phyloP scores from a whole-genome alignment of 2,888 invertebrate species.

The Phragmatobia fuliginosa region DNA sequence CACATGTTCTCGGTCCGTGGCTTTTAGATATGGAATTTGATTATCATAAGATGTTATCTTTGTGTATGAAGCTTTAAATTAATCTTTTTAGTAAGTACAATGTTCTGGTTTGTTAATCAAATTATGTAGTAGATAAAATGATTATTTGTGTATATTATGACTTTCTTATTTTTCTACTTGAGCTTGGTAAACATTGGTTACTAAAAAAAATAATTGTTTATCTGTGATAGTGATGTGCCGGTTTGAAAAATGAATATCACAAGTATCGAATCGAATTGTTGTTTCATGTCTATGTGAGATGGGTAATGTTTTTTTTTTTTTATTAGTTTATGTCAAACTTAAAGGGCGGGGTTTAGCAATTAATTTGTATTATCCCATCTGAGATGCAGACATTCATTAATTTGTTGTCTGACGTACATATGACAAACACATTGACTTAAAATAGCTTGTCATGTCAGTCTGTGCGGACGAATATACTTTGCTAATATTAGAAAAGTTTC shows the following conservation, averaged over 20 bases:
- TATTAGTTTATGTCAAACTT: neutral
- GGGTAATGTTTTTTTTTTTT: too few species aligned
- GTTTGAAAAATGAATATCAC: too few species aligned
- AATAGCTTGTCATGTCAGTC: conserved; percentile 35
- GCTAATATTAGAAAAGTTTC: conserved; percentile 27
- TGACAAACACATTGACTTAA: conserved; percentile 41
- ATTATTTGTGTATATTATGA: conserved; percentile 15
- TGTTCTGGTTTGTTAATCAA: conserved; percentile 17
- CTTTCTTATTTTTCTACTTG: neutral
- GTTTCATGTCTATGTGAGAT: too few species aligned
- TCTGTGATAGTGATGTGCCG: neutral
- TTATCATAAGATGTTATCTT: conserved; percentile 39
- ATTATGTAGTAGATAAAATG: neutral
- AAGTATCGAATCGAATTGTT: too few species aligned
- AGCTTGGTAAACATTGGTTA: neutral
- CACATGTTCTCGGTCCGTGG: conserved; percentile 56
- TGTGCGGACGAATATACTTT: conserved; percentile 24
- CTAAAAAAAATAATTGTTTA: neutral
- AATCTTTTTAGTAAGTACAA: conserved; percentile 17
- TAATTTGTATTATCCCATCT: conserved; percentile 49
- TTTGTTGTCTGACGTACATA: conserved; percentile 39
- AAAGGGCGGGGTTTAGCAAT: too few species aligned
- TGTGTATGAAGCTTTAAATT: conserved; percentile 33
- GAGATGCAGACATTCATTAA: conserved; percentile 40
- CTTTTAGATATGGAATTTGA: conserved; percentile 46